Base-by-base conservation (phyloP, 2,113 vertebrate species). In the Lampris megalopsis region DNA sequence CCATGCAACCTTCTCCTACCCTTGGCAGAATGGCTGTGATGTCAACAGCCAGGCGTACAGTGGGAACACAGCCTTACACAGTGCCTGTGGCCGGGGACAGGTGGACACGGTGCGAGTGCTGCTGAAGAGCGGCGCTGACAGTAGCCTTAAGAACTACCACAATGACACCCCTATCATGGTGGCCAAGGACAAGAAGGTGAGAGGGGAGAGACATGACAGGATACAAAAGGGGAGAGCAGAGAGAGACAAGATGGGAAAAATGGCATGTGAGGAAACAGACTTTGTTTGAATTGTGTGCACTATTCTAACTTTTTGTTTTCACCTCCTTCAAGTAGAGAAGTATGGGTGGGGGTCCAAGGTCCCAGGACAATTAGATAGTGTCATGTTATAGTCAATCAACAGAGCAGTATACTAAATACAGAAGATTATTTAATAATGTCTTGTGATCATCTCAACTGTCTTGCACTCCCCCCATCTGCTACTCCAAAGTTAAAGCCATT, bases 101-200 rank as follows among this genome's bases (percentile, higher is more conserved):
- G 87, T 95, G 61, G 96, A 96, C 41, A 94, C 94, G 0, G 94
- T 95, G 62, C 82, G 95, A 3, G 83, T 94, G 5, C 91, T 97
- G 75, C 91, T 97, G 50, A 95, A 94, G 66, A 96, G 93, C 7
- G 96, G 97, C 11, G 96, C 96, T 0, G 96, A 97, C 89, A 94
- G 94, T 60, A 94, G 95, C 78, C 88, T 97, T 69, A 97, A 97
- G 91, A 97, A 97, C 89, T 96, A 96, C 54, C 96, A 97, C 88
- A 97, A 97, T 0, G 97, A 97, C 91, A 97, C 96, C 0, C 94
- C 96, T 0, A 91, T 97, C 62, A 97, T 95, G 93, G 95, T 97
- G 90, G 95, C 97, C 43, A 96, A 94, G 71, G 96, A 96, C 89
- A 96, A 95, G 79, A 92, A 93, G 92, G 97, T 97, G 72, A 83